Conservation (phyloP, 2,797 vertebrate genomes). For the Pangasius djambal region DNA sequence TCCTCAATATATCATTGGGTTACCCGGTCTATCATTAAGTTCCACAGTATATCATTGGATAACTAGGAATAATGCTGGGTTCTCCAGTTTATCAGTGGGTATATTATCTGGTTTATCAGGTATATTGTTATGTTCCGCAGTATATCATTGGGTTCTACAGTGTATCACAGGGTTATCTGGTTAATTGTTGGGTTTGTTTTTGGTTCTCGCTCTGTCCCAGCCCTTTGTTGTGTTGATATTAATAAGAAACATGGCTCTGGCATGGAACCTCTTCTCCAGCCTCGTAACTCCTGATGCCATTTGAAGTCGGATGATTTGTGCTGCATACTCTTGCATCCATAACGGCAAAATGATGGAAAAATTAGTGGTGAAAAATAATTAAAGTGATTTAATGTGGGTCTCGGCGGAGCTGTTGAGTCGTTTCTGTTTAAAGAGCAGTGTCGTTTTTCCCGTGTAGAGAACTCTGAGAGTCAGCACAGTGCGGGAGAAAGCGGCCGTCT, state of each 20-base stretch:
- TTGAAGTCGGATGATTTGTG: constrained; percentile 10
- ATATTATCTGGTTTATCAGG: no score
- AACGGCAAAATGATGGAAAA: constrained; percentile 24
- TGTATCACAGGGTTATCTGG: neutral
- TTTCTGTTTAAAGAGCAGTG: constrained; percentile 39
- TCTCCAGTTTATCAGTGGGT: neutral
- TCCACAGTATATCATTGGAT: neutral
- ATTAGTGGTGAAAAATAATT: constrained; percentile 40
- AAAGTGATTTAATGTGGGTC: constrained; percentile 38
- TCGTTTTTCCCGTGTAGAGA: constrained; percentile 58
- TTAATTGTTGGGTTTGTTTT: neutral
- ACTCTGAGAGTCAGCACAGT: constrained; percentile 62
- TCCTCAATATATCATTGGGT: neutral
- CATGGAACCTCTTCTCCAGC: neutral
- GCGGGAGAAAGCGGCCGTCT: constrained; percentile 58
- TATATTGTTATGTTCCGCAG: neutral
- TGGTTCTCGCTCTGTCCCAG: neutral
- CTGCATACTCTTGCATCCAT: neutral
- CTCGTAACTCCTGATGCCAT: neutral
- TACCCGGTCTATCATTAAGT: no score
- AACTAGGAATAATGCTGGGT: no score
- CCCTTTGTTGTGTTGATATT: neutral
- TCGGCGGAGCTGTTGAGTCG: neutral
- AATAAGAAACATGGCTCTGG: constrained; percentile 18
- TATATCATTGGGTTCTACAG: neutral